Evolutionary conservation across 2,797 vertebrate species (phyloP), one percentile per base, ranked within the genome.

Genomic region (Pogoniulus pusillus): DNA sequence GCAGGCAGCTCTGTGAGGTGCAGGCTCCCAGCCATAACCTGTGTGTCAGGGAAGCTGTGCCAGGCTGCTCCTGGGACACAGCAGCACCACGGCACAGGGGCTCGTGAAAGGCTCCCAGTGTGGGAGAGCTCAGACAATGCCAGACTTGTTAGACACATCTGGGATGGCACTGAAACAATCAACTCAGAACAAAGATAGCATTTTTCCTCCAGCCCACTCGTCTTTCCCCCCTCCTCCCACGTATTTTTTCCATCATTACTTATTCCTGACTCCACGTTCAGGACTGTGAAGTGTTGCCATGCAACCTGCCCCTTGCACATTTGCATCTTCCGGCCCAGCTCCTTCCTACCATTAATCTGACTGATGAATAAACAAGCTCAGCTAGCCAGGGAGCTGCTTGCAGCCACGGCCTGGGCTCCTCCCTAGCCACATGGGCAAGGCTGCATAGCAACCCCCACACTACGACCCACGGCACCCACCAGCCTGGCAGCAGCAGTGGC

Each of bases 101-200:
- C 64, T 93, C 54, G 51, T 72, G 93, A 93, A 70, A 51, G 87
- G 58, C 73, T 17, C 34, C 51, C 35, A 83, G 82, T 71, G 79
- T 94, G 5, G 58, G 62, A 84, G 85, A 71, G 26, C 59, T 59
- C 37, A 1, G 81, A 94, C 76, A 94, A 94, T 62, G 78, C 66
- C 90, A 81, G 64, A 75, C 68, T 95, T 94, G 82, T 89, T 80
- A 87, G 76, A 68, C 69, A 51, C 86, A 88, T 94, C 84, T 88
- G 89, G 87, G 87, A 81, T 41, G 51, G 88, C 71, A 83, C 69
- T 63, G 59, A 69, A 76, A 91, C 90, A 94, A 94, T 70, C 27
- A 94, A 96, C 80, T 55, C 53, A 83, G 78, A 39, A 87, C 69
- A 93, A 90, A 95, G 75, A 94, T 20, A 63, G 78, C 3, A 1